A percentile compares a stretch with the other conserved stretches of the same genome.
These are phyloP conservation scores for Gambusia affinis DNA, from an alignment of 2,113 vertebrate species.

Conservation along the genomic window DNA sequence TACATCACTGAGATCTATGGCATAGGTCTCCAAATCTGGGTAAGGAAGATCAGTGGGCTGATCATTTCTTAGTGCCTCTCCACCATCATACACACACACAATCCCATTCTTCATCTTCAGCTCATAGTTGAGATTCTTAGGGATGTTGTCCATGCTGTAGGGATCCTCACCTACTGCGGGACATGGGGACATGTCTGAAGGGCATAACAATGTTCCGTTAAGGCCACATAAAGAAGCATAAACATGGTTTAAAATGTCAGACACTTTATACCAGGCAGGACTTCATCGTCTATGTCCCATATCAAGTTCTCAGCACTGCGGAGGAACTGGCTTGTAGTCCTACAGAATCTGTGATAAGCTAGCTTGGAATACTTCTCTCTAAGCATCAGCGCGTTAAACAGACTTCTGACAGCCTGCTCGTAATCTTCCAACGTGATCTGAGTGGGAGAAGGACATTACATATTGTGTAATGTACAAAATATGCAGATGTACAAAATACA, in stretches of 20 bases:
- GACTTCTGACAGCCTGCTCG: conserved; percentile 89
- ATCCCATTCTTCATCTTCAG: conserved; percentile 90
- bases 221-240: neutral
- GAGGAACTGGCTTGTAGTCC: conserved; percentile 89
- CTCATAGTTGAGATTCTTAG: conserved; percentile 88
- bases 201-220: conserved; percentile 21
- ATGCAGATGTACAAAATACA: neutral
- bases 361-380: conserved; percentile 93
- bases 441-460: conserved; percentile 24
- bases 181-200: conserved; percentile 84
- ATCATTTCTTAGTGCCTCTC: conserved; percentile 77
- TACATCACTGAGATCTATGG: conserved; percentile 89
- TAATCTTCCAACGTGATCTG: conserved; percentile 97
- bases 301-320: conserved; percentile 76
- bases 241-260: neutral
- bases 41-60: conserved; percentile 89
- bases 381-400: conserved; percentile 91
- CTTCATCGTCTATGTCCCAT: conserved; percentile 87
- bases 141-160: conserved; percentile 86
- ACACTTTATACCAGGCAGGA: conserved; percentile 84
- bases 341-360: conserved; percentile 91
- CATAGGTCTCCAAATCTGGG: conserved; percentile 93
- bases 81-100: conserved; percentile 86
- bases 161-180: conserved; percentile 86
- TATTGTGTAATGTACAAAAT: neutral